Conservation (phyloP, 1,140 invertebrate genomes). For the Penaeus japonicus region DNA sequence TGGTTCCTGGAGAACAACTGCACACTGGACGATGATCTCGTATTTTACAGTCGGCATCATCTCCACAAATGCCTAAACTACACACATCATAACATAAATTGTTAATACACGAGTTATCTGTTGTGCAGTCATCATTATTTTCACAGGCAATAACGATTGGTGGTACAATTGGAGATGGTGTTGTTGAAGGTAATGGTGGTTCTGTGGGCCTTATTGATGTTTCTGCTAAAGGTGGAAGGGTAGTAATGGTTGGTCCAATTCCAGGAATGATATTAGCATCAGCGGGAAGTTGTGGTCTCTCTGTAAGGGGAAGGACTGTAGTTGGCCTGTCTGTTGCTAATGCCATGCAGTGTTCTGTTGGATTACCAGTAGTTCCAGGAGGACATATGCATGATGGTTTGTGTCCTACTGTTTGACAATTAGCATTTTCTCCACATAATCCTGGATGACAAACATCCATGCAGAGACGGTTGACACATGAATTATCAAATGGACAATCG, state of each 20-base stretch:
- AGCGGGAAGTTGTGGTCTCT: too few species aligned
- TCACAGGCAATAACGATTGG: conserved; percentile 46
- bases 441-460: too few species aligned
- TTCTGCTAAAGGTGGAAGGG: conserved; percentile 8
- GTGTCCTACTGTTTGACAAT: too few species aligned
- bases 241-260: neutral
- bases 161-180: neutral
- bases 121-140: conserved; percentile 78
- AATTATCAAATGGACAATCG: too few species aligned
- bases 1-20: conserved; percentile 74
- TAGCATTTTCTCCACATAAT: too few species aligned
- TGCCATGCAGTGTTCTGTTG: neutral
- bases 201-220: neutral
- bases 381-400: too few species aligned
- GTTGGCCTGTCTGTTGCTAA: too few species aligned
- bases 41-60: conserved; percentile 78
- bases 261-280: too few species aligned
- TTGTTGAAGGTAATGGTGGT: neutral
- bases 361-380: too few species aligned
- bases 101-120: conserved; percentile 72
- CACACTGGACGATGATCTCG: conserved; percentile 79
- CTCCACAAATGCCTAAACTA: conserved; percentile 72
- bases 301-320: too few species aligned
- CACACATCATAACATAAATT: conserved; percentile 71
- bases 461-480: too few species aligned